Evolutionary conservation across 2,113 vertebrate genomes (phyloP).

Genomic region (Martes martes): DNA sequence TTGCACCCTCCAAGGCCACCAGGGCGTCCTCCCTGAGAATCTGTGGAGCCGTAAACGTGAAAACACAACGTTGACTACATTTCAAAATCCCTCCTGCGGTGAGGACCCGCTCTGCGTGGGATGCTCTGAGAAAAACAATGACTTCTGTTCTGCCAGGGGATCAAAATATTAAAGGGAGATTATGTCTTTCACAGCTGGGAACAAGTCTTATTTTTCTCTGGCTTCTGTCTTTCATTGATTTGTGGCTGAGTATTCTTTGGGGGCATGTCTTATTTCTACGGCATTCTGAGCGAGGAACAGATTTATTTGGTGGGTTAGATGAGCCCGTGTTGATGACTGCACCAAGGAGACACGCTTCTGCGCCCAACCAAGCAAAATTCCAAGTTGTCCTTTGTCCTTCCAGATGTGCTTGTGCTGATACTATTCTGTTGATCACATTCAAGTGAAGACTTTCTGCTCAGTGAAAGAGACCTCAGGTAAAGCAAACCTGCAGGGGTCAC

Average conservation of each 20-base stretch:
- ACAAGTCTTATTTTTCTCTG: neutral
- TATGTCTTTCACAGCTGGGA: neutral
- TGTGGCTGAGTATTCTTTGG: neutral
- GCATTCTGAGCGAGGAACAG: neutral
- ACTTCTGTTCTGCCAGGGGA: neutral
- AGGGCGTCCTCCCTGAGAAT: accelerated
- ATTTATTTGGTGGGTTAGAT: neutral
- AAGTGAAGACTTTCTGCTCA: neutral
- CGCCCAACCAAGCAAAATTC: neutral
- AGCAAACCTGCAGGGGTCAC: neutral
- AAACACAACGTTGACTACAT: accelerated
- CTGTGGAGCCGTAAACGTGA: neutral
- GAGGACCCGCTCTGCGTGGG: neutral
- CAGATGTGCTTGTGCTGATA: too few relatives aligned
- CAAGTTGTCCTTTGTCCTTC: neutral
- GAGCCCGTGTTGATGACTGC: neutral
- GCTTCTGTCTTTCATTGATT: neutral
- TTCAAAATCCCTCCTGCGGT: neutral
- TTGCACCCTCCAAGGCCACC: accelerated
- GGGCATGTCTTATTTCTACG: neutral
- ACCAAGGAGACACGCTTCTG: neutral
- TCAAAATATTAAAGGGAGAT: neutral
- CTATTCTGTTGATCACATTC: neutral
- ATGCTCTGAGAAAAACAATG: neutral
- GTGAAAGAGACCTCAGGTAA: neutral